Evolutionary conservation across 2,797 vertebrate species (phyloP).

Genomic region (Mus caroli): DNA sequence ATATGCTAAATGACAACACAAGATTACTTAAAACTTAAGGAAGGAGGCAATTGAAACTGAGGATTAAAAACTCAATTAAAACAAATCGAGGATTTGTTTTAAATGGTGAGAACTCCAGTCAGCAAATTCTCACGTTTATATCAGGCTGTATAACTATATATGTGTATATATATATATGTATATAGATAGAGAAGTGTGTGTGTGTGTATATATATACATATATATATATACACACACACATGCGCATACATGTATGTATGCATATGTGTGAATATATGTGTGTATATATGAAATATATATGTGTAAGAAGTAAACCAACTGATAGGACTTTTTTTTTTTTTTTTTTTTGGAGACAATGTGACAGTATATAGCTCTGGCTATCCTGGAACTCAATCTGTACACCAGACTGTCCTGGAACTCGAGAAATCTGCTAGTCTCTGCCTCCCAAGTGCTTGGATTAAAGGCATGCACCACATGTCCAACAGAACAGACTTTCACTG

Average conservation of each 20-base stretch:
- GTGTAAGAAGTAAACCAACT: conserved; percentile 29
- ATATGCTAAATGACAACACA: conserved; percentile 20
- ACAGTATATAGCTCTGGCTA: not conserved
- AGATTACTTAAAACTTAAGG: conserved; percentile 6
- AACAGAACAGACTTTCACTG: not conserved
- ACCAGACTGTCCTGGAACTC: not conserved
- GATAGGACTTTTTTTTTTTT: not conserved
- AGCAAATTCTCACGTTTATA: conserved; percentile 60
- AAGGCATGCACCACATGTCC: not conserved
- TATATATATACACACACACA: no score
- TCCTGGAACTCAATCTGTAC: no score
- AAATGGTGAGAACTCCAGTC: conserved; percentile 13
- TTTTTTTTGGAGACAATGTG: not conserved
- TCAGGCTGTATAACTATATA: not conserved
- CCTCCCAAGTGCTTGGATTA: not conserved
- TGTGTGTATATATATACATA: not conserved
- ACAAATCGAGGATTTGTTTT: conserved; percentile 4
- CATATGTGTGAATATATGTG: no score
- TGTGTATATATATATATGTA: not conserved
- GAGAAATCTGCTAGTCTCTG: not conserved
- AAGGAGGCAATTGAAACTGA: conserved; percentile 52
- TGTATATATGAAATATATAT: not conserved
- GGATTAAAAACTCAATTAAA: no score
- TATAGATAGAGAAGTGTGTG: not conserved
- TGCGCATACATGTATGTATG: no score